phyloP scores from a whole-genome alignment of 2,888 invertebrate genomes.

The Germaria angustata region DNA sequence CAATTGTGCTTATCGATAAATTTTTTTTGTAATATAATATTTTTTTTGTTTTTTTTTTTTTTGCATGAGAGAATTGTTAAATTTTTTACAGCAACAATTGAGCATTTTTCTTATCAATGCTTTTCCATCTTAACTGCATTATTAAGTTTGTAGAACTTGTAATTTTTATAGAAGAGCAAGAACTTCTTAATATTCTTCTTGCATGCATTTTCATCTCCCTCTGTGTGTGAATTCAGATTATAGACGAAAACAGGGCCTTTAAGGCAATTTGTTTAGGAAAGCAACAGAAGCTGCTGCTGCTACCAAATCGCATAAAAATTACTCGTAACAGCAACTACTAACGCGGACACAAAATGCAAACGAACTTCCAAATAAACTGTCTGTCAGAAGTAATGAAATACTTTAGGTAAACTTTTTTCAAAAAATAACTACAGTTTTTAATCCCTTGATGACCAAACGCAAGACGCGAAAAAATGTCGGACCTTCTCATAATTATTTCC shows the following conservation, averaged over 20 bases:
- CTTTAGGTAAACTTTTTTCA: not conserved
- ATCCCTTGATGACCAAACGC: not conserved
- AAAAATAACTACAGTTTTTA: not conserved
- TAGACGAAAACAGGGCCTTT: conserved; percentile 56
- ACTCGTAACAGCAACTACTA: conserved; percentile 20
- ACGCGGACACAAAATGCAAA: not conserved
- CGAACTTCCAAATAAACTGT: conserved; percentile 46
- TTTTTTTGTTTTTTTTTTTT: too few species aligned
- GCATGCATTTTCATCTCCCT: not conserved
- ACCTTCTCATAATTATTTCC: too few species aligned
- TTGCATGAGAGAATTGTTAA: not conserved
- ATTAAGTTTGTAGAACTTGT: conserved; percentile 40
- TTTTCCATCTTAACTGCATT: conserved; percentile 55
- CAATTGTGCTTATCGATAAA: too few species aligned
- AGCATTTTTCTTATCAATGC: conserved; percentile 48
- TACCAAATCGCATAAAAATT: conserved; percentile 45
- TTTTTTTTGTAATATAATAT: too few species aligned
- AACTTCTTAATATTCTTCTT: not conserved
- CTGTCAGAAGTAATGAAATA: conserved; percentile 47
- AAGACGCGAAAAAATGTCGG: not conserved
- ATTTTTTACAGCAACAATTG: conserved; percentile 43
- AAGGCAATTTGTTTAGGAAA: conserved; percentile 71
- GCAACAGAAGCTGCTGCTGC: conserved; percentile 75
- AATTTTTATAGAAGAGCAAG: not conserved
- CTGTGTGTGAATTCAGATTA: not conserved